These are phyloP conservation scores for Sapajus apella DNA, from an alignment of 2,113 vertebrate species.

Conservation along the genomic window DNA sequence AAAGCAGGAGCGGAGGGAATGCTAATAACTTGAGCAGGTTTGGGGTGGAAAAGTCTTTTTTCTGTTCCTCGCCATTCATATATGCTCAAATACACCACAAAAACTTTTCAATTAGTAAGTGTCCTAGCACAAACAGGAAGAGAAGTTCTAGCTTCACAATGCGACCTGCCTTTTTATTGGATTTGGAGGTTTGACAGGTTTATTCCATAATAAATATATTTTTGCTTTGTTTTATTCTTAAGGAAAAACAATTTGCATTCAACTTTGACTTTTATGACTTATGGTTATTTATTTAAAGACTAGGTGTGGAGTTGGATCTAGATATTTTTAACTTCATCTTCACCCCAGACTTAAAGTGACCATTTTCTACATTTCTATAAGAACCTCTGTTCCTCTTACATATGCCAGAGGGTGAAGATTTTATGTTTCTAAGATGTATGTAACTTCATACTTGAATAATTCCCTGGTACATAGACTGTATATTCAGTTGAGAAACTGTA, in stretches of 20 bases:
- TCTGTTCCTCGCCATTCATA: neutral
- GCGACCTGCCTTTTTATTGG: neutral
- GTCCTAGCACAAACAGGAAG: neutral
- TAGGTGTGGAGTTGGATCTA: neutral
- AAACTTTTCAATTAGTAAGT: neutral
- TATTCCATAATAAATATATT: neutral
- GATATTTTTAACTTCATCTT: conserved; percentile 30
- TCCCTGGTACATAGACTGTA: neutral
- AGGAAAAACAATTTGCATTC: neutral
- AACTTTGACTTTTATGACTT: neutral
- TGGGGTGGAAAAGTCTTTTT: neutral
- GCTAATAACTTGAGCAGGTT: conserved; percentile 43
- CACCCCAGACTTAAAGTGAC: conserved; percentile 7
- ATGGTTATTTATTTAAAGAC: neutral
- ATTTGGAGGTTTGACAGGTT: neutral
- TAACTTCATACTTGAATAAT: conserved; percentile 43
- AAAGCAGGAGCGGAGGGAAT: conserved; percentile 28
- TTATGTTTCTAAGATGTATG: neutral
- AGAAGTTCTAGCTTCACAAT: neutral
- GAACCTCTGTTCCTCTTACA: neutral
- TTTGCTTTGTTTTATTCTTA: neutral
- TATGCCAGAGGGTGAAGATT: neutral
- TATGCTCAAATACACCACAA: neutral
- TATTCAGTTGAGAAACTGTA: conserved; percentile 34
- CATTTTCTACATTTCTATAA: neutral